phyloP scores from a whole-genome alignment of 1,140 invertebrate genomes.

The Drosophila dunni region DNA sequence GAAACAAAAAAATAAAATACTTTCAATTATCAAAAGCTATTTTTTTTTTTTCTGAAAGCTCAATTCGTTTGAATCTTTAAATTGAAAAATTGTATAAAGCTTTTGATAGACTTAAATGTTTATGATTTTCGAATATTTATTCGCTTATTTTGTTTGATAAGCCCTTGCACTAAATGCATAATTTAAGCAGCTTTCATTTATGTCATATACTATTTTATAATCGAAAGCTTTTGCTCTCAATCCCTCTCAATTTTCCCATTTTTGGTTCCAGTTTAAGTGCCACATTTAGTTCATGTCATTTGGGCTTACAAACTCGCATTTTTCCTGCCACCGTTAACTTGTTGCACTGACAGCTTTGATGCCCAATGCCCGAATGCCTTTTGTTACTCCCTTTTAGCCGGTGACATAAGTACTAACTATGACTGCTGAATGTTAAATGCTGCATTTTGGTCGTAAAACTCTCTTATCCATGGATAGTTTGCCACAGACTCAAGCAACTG shows the following conservation, averaged over 20 bases:
- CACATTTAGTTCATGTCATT: background rate
- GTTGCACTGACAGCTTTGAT: slow-evolving; percentile 1
- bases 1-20: too few relatives aligned
- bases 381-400: background rate
- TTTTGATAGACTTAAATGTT: too few relatives aligned
- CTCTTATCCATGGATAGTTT: background rate
- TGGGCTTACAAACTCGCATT: background rate
- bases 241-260: background rate
- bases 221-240: too few relatives aligned
- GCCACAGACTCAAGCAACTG: background rate
- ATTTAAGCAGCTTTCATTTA: too few relatives aligned
- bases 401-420: background rate
- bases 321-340: background rate
- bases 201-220: too few relatives aligned
- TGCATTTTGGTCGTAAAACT: background rate
- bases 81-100: too few relatives aligned
- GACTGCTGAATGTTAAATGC: background rate
- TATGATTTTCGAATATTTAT: background rate
- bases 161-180: too few relatives aligned
- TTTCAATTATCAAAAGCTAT: too few relatives aligned
- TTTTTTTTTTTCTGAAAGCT: too few relatives aligned
- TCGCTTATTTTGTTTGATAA: background rate
- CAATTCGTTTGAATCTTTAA: too few relatives aligned
- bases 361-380: background rate
- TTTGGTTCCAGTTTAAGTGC: background rate